phyloP scores from a whole-genome alignment of 2,797 vertebrate genomes.

The Lycodopsis pacificus region DNA sequence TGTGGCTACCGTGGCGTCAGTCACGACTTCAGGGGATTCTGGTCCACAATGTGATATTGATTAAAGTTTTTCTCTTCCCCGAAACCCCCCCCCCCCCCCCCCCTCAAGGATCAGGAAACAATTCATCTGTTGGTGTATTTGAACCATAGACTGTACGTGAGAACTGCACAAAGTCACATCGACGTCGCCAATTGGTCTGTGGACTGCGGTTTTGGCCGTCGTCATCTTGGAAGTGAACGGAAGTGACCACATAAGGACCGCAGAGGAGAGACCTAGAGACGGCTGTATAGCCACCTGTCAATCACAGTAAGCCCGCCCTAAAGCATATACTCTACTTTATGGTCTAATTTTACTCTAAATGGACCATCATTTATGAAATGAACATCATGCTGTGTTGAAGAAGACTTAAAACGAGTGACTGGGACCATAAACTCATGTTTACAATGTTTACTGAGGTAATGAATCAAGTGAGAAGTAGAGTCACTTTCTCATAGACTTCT shows the following conservation, averaged over 20 bases:
- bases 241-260: no score
- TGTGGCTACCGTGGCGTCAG: slow-evolving; percentile 51
- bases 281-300: no score
- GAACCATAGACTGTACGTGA: neutral
- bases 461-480: neutral
- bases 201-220: no score
- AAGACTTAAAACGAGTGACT: neutral
- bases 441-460: neutral
- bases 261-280: no score
- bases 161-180: no score
- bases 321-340: neutral
- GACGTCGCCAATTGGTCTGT: no score
- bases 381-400: neutral
- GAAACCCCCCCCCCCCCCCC: no score
- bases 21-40: slow-evolving; percentile 33
- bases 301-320: no score
- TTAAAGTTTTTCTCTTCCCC: slow-evolving; percentile 23
- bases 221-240: no score
- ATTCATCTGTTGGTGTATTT: slow-evolving; percentile 33
- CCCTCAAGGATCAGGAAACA: slow-evolving; percentile 7
- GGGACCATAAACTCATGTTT: neutral
- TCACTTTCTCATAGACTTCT: neutral
- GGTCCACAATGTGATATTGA: slow-evolving; percentile 43
- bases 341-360: neutral
- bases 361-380: neutral